Base-by-base conservation (phyloP, 2,113 vertebrate species). In the Callocephalon fimbriatum region DNA sequence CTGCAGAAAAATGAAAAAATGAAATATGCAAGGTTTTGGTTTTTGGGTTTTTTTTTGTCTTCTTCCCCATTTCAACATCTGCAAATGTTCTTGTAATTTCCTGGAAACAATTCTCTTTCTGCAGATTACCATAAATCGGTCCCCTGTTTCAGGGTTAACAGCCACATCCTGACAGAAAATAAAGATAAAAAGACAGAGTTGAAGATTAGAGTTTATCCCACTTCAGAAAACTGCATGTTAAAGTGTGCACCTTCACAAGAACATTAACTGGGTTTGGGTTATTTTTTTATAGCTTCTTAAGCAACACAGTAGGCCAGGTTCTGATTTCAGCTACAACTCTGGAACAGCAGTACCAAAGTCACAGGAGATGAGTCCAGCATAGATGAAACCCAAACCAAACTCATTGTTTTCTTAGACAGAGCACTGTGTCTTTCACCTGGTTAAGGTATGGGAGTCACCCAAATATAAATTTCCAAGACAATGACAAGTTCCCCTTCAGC, bases 21-120 rank as follows among this genome's bases (percentile, higher is more conserved):
- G 8, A 88, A 20, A 82, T 51, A 42, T 13, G 61, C 3, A 66
- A 40, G 31, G 37, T 6, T 6, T 37, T 12, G 19, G 1, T 32
- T 21, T 32, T 56, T 13, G 21, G 19, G 12, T 9, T 17, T 65
- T 62, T 48, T 56, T 21, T 31, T 56, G 31, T n/a, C 32, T n/a
- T n/a, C 10, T 3, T 3, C 3, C 7, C 58, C 35, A 58, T 53
- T 86, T 88, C 40, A 53, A 42, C 4, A 76, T 79, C 66, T 88
- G 35, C 20, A 94, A 89, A 66, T 37, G 13, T 59, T 74, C 51
- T 47, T 84, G 54, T 22, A 63, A 67, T 74, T 93, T 91, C 32
- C 51, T 56, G 61, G 25, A 54, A 87, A 91, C 56, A 78, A 67
- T 78, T 91, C 17, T 76, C 56, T 45, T 95, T 74, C 38, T 95